Percentiles rank a stretch among this genome's conserved stretches.
These are phyloP conservation scores for Sarcophaga carnaria DNA, from an alignment of 2,888 invertebrate species.

Conservation along the genomic window DNA sequence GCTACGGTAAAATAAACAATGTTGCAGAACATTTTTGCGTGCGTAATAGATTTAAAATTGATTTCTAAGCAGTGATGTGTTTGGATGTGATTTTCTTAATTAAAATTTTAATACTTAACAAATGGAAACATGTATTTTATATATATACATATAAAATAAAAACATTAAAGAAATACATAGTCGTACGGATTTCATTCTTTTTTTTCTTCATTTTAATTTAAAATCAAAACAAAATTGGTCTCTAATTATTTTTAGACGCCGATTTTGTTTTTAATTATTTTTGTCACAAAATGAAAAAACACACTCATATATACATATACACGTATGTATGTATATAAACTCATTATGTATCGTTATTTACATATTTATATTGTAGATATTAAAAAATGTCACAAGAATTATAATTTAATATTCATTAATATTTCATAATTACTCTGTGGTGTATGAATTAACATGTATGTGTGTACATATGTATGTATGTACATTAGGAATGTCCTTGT, in stretches of 20 bases:
- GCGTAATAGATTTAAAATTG: neutral
- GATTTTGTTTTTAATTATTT: constrained; percentile 40
- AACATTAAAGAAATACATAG: too few relatives aligned
- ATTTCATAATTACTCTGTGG: constrained; percentile 6
- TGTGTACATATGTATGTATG: too few relatives aligned
- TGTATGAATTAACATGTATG: too few relatives aligned
- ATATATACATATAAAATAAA: too few relatives aligned
- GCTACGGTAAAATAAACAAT: neutral
- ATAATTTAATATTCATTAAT: constrained; percentile 17
- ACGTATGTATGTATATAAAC: too few relatives aligned
- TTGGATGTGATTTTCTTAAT: neutral
- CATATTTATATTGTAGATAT: constrained; percentile 12
- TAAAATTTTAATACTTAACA: constrained; percentile 6
- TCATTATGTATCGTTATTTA: constrained; percentile 15
- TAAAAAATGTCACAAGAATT: constrained; percentile 25
- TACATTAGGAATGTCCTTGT: neutral
- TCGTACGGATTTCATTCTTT: too few relatives aligned
- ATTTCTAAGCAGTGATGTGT: too few relatives aligned
- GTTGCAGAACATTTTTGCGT: neutral
- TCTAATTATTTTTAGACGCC: constrained; percentile 37
- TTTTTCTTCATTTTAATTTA: too few relatives aligned
- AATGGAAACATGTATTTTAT: neutral
- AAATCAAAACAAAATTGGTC: too few relatives aligned
- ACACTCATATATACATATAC: neutral
- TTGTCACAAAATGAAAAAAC: constrained; percentile 17